phyloP scores from a whole-genome alignment of 2,113 vertebrate genomes.

The Alces alces region DNA sequence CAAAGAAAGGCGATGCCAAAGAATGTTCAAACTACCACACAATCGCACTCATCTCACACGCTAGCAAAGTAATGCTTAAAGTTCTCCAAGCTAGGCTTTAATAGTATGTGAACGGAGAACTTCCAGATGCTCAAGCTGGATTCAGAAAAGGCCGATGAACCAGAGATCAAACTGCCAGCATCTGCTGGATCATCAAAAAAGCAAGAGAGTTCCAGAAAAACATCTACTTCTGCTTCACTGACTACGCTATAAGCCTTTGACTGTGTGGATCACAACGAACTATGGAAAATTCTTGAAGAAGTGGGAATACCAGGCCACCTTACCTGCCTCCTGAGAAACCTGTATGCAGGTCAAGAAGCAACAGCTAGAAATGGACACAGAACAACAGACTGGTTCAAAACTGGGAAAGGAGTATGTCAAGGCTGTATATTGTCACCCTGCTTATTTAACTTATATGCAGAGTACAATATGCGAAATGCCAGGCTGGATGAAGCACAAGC shows the following conservation, averaged over 20 bases:
- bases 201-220: background rate
- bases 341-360: background rate
- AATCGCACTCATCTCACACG: background rate
- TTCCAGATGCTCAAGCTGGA: background rate
- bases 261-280: background rate
- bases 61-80: background rate
- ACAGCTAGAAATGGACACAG: background rate
- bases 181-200: background rate
- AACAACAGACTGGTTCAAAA: background rate
- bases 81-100: background rate
- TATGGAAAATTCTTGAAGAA: background rate
- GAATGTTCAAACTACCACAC: background rate
- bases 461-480: background rate
- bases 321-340: background rate
- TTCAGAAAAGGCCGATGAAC: background rate
- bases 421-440: background rate
- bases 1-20: background rate
- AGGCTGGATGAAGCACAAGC: background rate
- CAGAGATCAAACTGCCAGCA: background rate
- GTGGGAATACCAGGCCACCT: background rate
- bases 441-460: background rate
- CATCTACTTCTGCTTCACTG: background rate
- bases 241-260: background rate
- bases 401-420: background rate
- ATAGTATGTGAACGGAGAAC: background rate